A percentile compares a stretch with the other conserved stretches of the same genome.
phyloP scores from a whole-genome alignment of 2,888 invertebrate genomes.

The Dasypogon diadema region DNA sequence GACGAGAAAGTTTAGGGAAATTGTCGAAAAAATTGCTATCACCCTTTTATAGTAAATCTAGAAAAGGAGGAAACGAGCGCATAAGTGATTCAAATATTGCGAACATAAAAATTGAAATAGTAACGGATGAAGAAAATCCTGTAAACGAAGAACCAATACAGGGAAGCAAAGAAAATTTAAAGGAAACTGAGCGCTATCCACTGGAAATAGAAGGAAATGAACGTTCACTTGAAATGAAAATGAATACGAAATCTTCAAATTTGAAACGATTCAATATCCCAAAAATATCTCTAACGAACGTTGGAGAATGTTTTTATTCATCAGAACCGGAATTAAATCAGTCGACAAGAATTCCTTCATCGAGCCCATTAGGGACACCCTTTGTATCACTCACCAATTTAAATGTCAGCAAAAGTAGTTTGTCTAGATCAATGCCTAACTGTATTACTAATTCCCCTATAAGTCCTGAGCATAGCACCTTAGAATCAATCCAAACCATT shows the following conservation, averaged over 20 bases:
- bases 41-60: conserved; percentile 57
- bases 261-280: not conserved
- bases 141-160: too few relatives aligned
- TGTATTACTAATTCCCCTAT: conserved; percentile 39
- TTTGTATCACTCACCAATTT: conserved; percentile 54
- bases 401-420: conserved; percentile 21
- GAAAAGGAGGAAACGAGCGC: not conserved
- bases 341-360: not conserved
- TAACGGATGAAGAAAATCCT: too few relatives aligned
- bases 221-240: too few relatives aligned
- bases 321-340: conserved; percentile 53
- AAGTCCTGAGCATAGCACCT: not conserved
- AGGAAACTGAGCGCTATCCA: too few relatives aligned
- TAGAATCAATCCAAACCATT: not conserved
- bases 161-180: too few relatives aligned
- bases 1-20: conserved; percentile 67
- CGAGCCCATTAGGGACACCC: conserved; percentile 12
- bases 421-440: conserved; percentile 6
- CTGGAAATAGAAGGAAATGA: too few relatives aligned
- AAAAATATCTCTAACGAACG: conserved; percentile 11
- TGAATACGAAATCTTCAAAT: not conserved
- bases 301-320: conserved; percentile 47
- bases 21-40: conserved; percentile 59
- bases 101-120: too few relatives aligned
- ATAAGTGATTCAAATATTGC: too few relatives aligned